Base-by-base conservation (phyloP, 2,888 invertebrate genomes). In the Pocota personata region DNA sequence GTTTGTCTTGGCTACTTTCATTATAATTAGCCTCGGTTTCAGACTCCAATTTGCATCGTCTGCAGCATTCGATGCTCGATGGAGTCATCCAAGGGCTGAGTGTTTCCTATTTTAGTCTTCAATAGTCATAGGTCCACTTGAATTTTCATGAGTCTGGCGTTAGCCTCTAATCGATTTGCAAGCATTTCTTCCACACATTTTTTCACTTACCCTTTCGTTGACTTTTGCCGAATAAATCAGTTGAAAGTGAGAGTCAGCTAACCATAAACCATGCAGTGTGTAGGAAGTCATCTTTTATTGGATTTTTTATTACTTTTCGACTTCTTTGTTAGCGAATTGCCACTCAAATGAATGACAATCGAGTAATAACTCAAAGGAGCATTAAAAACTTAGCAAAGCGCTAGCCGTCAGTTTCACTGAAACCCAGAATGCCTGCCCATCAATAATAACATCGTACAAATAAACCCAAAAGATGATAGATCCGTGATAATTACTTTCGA, bases 401-500 rank as follows among this genome's bases (percentile, higher is more conserved):
- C 2, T 24, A 1, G 6, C 3, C 10, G 8, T 43, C 2, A 62
- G 24, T 46, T 62, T 62, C 62, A 46, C 62, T 46, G n/a, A 43
- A 6, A n/a, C 8, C 24, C n/a, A 8, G 46, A 16, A 16, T 12
- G 0, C 10, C 30, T 19, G 27, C 8, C 27, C n/a, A 8, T 6
- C 30, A 19, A n/a, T 24, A 24, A 64, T 14, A 64, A 52, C 48
- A 6, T 19, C 30, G 30, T 7, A 55, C 55, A 55, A 30, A 55
- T 30, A 30, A 52, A 24, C 12, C 16, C 16, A 6, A n/a, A 35
- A n/a, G 10, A 8, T 37, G 66, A 37, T 37, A 69, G 69, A 27
- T 66, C 37, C 16, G 27, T 40, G 73, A 64, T 73, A 73, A 73
- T 62, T 62, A 19, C 62, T 73, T 73, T 73, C 46, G 64, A 64